Percentiles rank a stretch among this genome's conserved stretches.
These are phyloP conservation scores for Leptopilina clavipes DNA, from an alignment of 1,140 invertebrate species.

Conservation along the genomic window DNA sequence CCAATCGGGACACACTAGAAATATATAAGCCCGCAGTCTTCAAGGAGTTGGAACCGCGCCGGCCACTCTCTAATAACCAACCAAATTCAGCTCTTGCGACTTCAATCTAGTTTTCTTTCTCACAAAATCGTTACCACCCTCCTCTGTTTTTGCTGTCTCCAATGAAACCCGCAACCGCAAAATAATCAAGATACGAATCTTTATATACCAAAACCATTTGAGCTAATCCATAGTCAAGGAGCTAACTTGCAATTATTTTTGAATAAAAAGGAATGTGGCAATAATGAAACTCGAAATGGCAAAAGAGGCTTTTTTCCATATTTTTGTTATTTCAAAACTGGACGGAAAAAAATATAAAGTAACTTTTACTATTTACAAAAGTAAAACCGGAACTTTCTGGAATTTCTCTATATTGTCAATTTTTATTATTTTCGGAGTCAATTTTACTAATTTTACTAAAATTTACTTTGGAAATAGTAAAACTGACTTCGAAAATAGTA, in stretches of 20 bases:
- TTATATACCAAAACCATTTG: neutral
- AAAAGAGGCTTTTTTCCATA: no score
- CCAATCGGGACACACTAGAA: conserved; percentile 68
- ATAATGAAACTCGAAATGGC: no score
- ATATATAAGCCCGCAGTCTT: conserved; percentile 56
- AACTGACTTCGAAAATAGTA: no score
- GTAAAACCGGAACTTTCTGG: no score
- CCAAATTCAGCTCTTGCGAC: conserved; percentile 59
- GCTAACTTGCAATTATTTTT: neutral
- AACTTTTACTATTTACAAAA: no score
- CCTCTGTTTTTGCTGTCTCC: conserved; percentile 41
- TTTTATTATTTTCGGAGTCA: no score
- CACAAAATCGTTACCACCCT: conserved; percentile 50
- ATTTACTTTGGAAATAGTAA: no score
- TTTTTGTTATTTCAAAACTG: no score
- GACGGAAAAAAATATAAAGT: no score
- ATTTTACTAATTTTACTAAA: no score
- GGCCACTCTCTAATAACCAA: conserved; percentile 68
- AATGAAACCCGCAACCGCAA: conserved; percentile 11
- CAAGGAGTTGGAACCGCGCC: conserved; percentile 60
- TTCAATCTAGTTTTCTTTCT: conserved; percentile 61
- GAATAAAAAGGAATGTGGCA: neutral
- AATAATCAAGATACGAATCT: conserved; percentile 33
- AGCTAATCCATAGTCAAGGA: neutral
- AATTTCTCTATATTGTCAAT: no score